phyloP scores from a whole-genome alignment of 2,797 vertebrate species.

The Sebastes oblongus region DNA sequence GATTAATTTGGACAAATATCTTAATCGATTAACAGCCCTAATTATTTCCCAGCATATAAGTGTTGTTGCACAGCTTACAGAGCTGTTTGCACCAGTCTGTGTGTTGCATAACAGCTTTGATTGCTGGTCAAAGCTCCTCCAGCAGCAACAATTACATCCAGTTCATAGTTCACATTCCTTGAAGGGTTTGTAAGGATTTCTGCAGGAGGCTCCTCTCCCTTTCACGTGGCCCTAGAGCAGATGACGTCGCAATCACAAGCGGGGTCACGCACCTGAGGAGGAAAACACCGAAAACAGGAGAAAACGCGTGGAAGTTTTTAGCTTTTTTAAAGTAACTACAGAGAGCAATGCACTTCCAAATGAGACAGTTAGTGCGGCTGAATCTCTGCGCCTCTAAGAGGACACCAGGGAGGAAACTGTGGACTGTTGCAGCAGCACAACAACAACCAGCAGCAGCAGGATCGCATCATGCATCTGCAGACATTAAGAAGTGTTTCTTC shows the following conservation, averaged over 20 bases:
- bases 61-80: no score
- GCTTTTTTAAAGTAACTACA: neutral
- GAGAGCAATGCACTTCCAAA: conserved; percentile 35
- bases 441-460: neutral
- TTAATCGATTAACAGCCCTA: no score
- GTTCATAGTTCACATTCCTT: conserved; percentile 64
- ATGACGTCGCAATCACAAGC: neutral
- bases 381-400: neutral
- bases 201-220: neutral
- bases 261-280: neutral
- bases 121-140: conserved; percentile 26
- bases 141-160: conserved; percentile 38
- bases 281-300: neutral
- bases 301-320: neutral
- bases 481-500: neutral
- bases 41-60: no score
- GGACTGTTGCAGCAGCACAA: conserved; percentile 5
- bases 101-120: conserved; percentile 6
- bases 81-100: neutral
- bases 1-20: no score
- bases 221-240: neutral
- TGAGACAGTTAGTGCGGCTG: conserved; percentile 15
- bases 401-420: neutral
- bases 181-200: neutral
- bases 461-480: neutral